phyloP scores from a whole-genome alignment of 2,113 vertebrate genomes.

The Mus spicilegus region DNA sequence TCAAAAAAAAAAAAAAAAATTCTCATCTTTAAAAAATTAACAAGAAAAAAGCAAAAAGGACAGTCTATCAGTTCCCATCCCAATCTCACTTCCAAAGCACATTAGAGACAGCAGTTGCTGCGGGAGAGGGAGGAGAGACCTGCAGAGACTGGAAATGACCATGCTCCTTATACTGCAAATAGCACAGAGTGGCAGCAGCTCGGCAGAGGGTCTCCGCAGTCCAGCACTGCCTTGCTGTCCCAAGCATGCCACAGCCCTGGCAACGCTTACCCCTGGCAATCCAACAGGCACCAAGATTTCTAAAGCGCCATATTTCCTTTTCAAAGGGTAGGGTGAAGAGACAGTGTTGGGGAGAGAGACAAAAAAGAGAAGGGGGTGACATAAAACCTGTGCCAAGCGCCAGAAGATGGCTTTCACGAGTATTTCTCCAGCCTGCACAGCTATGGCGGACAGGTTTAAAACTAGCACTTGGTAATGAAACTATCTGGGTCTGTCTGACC shows the following conservation, averaged over 20 bases:
- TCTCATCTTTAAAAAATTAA: not conserved
- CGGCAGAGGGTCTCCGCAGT: not conserved
- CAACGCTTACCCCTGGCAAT: not conserved
- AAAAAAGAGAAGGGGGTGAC: not conserved
- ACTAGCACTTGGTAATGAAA: conserved; percentile 23
- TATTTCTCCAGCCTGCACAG: conserved; percentile 9
- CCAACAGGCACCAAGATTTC: not conserved
- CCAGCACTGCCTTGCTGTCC: not conserved
- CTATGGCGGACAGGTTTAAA: conserved; percentile 31
- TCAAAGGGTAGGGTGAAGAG: not conserved
- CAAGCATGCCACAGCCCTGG: not conserved
- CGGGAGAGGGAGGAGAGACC: not conserved
- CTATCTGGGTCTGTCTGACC: not conserved
- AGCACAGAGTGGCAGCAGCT: not conserved
- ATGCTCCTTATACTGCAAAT: not conserved
- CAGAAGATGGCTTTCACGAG: conserved; percentile 22
- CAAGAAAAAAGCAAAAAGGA: conserved; percentile 47
- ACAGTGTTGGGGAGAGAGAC: not conserved
- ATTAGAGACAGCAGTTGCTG: fast-evolving
- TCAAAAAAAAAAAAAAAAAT: not conserved
- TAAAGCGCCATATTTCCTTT: not conserved
- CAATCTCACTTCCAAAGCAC: conserved; percentile 37
- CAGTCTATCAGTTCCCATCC: not conserved
- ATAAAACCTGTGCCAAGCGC: conserved; percentile 3
- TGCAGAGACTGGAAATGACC: not conserved